phyloP scores from a whole-genome alignment of 2,797 vertebrate genomes.

The Melanogrammus aeglefinus region DNA sequence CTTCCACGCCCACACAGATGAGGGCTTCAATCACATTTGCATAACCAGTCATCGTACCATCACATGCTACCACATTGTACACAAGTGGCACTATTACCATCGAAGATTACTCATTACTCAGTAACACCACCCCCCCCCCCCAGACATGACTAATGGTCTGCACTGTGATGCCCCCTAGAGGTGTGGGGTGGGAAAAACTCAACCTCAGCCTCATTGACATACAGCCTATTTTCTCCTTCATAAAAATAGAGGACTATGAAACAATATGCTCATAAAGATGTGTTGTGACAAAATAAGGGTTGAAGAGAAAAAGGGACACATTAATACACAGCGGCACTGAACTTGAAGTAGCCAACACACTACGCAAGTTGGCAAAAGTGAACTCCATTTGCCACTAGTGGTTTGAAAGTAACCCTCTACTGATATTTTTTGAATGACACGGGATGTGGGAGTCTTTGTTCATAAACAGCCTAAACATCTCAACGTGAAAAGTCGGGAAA shows the following conservation, averaged over 20 bases:
- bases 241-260: not conserved
- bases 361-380: not conserved
- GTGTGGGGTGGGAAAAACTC: not conserved
- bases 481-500: not conserved
- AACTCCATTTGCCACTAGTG: not conserved
- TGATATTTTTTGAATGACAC: not conserved
- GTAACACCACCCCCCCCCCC: not conserved
- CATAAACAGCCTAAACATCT: not conserved
- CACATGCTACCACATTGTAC: not conserved
- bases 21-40: not conserved
- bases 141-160: slow-evolving; percentile 7
- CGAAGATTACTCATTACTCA: not conserved
- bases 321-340: not conserved
- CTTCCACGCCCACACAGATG: not conserved
- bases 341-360: not conserved
- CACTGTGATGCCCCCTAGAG: slow-evolving; percentile 33
- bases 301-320: not conserved
- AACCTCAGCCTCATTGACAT: not conserved
- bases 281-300: not conserved
- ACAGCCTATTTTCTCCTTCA: not conserved
- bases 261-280: not conserved
- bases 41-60: not conserved
- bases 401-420: not conserved
- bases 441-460: not conserved
- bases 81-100: not conserved